A percentile compares a stretch with the other conserved stretches of the same genome.
These are phyloP conservation scores for Luperina nickerlii DNA, from an alignment of 2,888 invertebrate species.

Conservation along the genomic window DNA sequence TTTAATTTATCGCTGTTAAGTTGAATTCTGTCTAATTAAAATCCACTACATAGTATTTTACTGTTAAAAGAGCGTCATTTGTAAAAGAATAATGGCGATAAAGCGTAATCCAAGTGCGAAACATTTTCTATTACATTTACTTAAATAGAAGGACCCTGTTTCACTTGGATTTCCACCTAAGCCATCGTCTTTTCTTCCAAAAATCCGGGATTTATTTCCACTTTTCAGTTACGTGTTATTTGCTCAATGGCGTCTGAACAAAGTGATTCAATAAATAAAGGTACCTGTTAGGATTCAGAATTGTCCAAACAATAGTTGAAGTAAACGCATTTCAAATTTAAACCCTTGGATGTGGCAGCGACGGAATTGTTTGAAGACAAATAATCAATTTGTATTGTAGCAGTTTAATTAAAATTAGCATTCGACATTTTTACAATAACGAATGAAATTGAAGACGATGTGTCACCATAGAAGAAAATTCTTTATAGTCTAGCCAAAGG, in stretches of 20 bases:
- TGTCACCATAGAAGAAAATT: neutral
- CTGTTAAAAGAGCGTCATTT: neutral
- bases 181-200: slow-evolving; percentile 61
- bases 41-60: neutral
- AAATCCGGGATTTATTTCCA: slow-evolving; percentile 77
- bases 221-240: slow-evolving; percentile 77
- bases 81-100: slow-evolving; percentile 7
- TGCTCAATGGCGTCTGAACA: slow-evolving; percentile 66
- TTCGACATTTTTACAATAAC: slow-evolving; percentile 6
- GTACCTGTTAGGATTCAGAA: slow-evolving; percentile 32
- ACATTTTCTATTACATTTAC: slow-evolving; percentile 63
- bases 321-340: slow-evolving; percentile 50
- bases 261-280: slow-evolving; percentile 64
- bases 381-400: slow-evolving; percentile 35
- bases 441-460: slow-evolving; percentile 7
- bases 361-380: slow-evolving; percentile 24
- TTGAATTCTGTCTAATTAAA: neutral
- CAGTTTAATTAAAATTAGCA: slow-evolving; percentile 23
- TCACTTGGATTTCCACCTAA: slow-evolving; percentile 55
- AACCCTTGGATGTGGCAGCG: neutral
- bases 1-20: too few relatives aligned
- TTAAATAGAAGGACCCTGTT: slow-evolving; percentile 58
- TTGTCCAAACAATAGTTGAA: slow-evolving; percentile 42
- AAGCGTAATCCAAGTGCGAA: neutral
- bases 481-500: neutral